phyloP scores from a whole-genome alignment of 2,888 invertebrate genomes.

The Ophion ellenae region DNA sequence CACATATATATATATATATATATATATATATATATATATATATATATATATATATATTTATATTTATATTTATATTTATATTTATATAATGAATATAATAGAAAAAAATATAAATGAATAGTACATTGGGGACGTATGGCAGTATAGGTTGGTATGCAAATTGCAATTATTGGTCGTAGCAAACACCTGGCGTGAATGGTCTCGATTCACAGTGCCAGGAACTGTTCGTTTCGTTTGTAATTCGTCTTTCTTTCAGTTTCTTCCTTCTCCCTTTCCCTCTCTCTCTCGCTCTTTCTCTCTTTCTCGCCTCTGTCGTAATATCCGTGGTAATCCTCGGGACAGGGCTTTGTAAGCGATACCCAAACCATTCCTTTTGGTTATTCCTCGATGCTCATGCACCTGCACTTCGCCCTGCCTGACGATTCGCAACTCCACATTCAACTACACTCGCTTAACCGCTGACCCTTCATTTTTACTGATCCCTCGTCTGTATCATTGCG shows the following conservation, averaged over 20 bases:
- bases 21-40: too few relatives aligned
- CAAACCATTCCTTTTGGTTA: conserved; percentile 38
- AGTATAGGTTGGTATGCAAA: conserved; percentile 58
- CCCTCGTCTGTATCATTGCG: background rate
- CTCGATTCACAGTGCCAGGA: conserved; percentile 45
- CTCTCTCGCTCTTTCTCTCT: conserved; percentile 28
- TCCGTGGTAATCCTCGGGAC: conserved; percentile 59
- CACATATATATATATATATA: too few relatives aligned
- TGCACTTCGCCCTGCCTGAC: conserved; percentile 40
- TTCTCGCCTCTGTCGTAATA: conserved; percentile 47
- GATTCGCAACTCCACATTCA: conserved; percentile 52
- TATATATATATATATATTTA: background rate
- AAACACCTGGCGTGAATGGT: conserved; percentile 55
- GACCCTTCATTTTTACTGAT: conserved; percentile 29
- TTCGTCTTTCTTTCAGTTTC: conserved; percentile 44
- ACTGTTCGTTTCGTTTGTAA: conserved; percentile 57
- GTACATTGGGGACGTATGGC: background rate
- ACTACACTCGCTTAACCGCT: conserved; percentile 42
- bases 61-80: background rate
- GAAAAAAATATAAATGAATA: background rate
- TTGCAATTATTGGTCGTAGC: conserved; percentile 57
- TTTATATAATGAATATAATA: background rate
- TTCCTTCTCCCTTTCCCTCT: conserved; percentile 8
- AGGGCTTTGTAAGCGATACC: conserved; percentile 62
- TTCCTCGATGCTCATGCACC: conserved; percentile 50